A percentile compares a stretch with the other conserved stretches of the same genome.
Evolutionary conservation across 1,140 invertebrate species (phyloP).

Genomic region (Berghia stephanieae): DNA sequence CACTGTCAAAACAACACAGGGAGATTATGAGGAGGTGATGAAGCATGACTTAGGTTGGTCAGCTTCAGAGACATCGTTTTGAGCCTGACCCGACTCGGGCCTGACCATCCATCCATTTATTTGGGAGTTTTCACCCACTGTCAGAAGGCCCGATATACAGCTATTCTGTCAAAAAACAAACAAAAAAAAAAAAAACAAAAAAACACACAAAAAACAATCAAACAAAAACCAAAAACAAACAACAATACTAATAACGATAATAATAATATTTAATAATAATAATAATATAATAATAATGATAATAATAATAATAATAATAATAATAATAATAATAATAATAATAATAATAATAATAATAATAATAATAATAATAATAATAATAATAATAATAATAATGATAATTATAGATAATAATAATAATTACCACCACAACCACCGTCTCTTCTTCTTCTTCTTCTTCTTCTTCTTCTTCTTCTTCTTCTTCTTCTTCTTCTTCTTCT

Average conservation of each 20-base stretch:
- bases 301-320: background rate
- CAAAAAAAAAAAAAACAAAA: too few relatives aligned
- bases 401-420: background rate
- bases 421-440: background rate
- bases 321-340: background rate
- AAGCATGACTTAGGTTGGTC: too few relatives aligned
- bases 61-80: too few relatives aligned
- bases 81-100: too few relatives aligned
- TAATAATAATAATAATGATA: constrained; percentile 4
- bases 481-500: too few relatives aligned
- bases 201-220: too few relatives aligned
- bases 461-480: background rate
- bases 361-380: background rate
- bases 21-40: too few relatives aligned
- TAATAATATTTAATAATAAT: background rate
- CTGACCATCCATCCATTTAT: background rate
- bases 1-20: too few relatives aligned
- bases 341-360: background rate
- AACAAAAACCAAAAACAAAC: too few relatives aligned
- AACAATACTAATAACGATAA: background rate
- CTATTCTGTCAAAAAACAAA: too few relatives aligned
- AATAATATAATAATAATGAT: background rate
- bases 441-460: too few relatives aligned
- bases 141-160: background rate
- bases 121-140: background rate